Base-by-base conservation (phyloP, 2,797 vertebrate genomes). In the Rhodeus uyekii region DNA sequence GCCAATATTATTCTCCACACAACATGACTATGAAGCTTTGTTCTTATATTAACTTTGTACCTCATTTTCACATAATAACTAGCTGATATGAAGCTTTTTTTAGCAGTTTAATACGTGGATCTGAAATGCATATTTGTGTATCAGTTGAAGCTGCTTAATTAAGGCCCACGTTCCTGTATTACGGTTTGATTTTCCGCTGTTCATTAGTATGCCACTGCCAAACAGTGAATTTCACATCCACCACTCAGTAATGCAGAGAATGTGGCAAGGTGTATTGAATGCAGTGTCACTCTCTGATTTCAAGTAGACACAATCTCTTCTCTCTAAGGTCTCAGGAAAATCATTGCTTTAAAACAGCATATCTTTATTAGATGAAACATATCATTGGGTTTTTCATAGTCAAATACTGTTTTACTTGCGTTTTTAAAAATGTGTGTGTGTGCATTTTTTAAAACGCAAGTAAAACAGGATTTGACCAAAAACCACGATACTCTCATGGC, bases 141-240 rank as follows among this genome's bases (percentile, higher is more conserved):
- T 42, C 63, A 58, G 58, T 12, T 22, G 12, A 76, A 58, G 32
- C 32, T 32, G 50, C 64, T 68, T 73, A 80, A 83, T 82, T 55
- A 71, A 36, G 32, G 24, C 27, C 7, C 68, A 13, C 46, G 71
- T 79, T 58, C 75, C 42, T 61, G 50, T 13, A 55, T 78, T 61
- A 42, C 10, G n/a, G 38, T 71, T 53, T 69, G 44, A 36, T 48
- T 71, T 78, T 61, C 12, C 19, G 22, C 80, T 63, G 27, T 69
- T 84, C 68, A 80, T 84, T 83, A 80, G 46, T 71, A 76, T 80
- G 74, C 68, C 32, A 5, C n/a, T 36, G 74, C 7, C 22, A 32
- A 75, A 46, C 29, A 27, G 60, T n/a, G 24, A 65, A 42, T 19
- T 64, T 39, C 32, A 34, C 22, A 67, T 60, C 34, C 48, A 71